Base-by-base conservation (phyloP, 2,888 invertebrate genomes). In the Aspidiotus destructor region DNA sequence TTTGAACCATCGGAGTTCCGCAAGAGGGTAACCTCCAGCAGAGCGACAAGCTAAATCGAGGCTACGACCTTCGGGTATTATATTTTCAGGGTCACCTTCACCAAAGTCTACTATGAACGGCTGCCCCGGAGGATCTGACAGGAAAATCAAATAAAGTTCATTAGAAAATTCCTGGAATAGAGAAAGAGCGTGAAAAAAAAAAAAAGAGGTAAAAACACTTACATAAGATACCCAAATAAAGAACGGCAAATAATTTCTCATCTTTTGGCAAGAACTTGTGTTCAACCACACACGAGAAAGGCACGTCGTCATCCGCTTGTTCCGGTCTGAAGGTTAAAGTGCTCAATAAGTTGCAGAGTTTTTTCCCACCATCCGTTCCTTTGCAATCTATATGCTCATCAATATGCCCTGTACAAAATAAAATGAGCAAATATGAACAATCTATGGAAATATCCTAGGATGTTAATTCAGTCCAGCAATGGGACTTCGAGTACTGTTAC, bases 11-110 rank as follows among this genome's bases (percentile, higher is more conserved):
- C 92, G 87, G 62, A 96, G 84, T 77, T 92, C 90, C 0, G 97
- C 96, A 11, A 93, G 88, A 7, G 98, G 98, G 80, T 98, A 98
- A 0, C 98, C 98, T 6, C 97, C 96, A 15, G 89, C 82, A 71
- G 96, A 93, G 67, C 89, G 83, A 80, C 98, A 99, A 71, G 87
- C 85, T 73, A 97, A 82, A 75, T 90, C 90, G 15, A 96, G 83
- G 68, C 86, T 88, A 78, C 94, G 92, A 0, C 93, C 94, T 13
- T 91, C 84, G 8, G 90, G 83, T 41, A 95, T 85, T 0, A 89
- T 89, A 40, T 86, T 85, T 40, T 28, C 13, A 11, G 41, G 28
- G 76, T 93, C 92, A 0, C 91, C 91, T 74, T 88, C 87, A 0
- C 86, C 87, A 78, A 95, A 96, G 0, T 96, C 96, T 73, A 91